phyloP scores from a whole-genome alignment of 2,888 invertebrate genomes.

The Latheticus oryzae region DNA sequence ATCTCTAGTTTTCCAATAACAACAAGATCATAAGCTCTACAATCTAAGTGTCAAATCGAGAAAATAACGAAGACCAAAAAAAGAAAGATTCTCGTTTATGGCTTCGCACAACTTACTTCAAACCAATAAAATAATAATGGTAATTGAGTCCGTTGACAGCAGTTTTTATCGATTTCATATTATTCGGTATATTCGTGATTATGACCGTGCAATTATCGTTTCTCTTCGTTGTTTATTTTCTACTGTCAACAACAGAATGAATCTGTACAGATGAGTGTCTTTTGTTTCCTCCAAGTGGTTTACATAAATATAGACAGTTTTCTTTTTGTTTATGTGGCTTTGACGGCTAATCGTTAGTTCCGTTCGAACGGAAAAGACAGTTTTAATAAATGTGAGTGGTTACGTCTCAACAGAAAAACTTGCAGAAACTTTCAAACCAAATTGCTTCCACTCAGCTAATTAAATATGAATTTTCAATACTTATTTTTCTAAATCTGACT shows the following conservation, averaged over 20 bases:
- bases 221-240: slow-evolving; percentile 43
- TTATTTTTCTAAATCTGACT: no score
- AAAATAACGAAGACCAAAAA: slow-evolving; percentile 44
- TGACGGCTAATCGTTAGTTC: slow-evolving; percentile 28
- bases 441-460: no score
- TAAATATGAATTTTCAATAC: no score
- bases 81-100: slow-evolving; percentile 47
- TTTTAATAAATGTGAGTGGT: no score
- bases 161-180: slow-evolving; percentile 42
- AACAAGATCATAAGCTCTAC: slow-evolving; percentile 35
- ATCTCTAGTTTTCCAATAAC: slow-evolving; percentile 19
- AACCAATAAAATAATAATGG: slow-evolving; percentile 52
- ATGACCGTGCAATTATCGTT: slow-evolving; percentile 44
- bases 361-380: not conserved
- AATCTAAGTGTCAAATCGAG: slow-evolving; percentile 41
- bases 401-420: no score
- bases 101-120: slow-evolving; percentile 48
- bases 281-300: slow-evolving; percentile 28
- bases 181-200: slow-evolving; percentile 41
- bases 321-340: slow-evolving; percentile 25
- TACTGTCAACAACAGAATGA: slow-evolving; percentile 35
- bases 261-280: slow-evolving; percentile 26
- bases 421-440: no score
- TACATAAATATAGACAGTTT: slow-evolving; percentile 21
- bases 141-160: slow-evolving; percentile 45